Evolutionary conservation across 1,140 invertebrate genomes (phyloP).

Genomic region (Habropoda laboriosa): DNA sequence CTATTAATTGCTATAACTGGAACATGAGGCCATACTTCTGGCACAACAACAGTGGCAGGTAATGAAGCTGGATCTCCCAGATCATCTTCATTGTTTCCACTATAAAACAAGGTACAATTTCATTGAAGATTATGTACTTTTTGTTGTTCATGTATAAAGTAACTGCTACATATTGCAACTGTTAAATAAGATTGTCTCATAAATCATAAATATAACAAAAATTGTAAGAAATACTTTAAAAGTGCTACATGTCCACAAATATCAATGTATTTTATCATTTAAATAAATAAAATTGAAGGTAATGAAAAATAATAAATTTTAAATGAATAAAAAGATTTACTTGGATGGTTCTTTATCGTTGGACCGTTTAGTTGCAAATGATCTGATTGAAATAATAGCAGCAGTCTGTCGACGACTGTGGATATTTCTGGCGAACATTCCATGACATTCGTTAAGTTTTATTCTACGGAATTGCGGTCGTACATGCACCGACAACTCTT

Average conservation of each 20-base stretch:
- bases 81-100: slow-evolving; percentile 70
- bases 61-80: slow-evolving; percentile 79
- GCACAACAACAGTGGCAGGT: slow-evolving; percentile 95
- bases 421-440: slow-evolving; percentile 28
- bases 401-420: slow-evolving; percentile 36
- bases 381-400: slow-evolving; percentile 55
- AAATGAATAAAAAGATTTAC: slow-evolving; percentile 52
- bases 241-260: neutral
- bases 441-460: neutral
- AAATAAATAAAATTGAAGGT: neutral
- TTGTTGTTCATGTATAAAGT: neutral
- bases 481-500: slow-evolving; percentile 22
- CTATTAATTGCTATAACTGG: slow-evolving; percentile 96
- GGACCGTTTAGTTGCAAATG: slow-evolving; percentile 65
- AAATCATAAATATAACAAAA: neutral
- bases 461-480: slow-evolving; percentile 26
- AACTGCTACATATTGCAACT: neutral
- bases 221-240: neutral
- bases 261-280: neutral
- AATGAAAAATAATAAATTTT: neutral
- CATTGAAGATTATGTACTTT: neutral
- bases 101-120: slow-evolving; percentile 34
- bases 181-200: neutral
- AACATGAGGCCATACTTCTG: slow-evolving; percentile 97
- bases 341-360: slow-evolving; percentile 62